A percentile compares a stretch with the other conserved stretches of the same genome.
These are phyloP conservation scores for Cheirogaleus medius DNA, from an alignment of 2,113 vertebrate species.

Conservation along the genomic window DNA sequence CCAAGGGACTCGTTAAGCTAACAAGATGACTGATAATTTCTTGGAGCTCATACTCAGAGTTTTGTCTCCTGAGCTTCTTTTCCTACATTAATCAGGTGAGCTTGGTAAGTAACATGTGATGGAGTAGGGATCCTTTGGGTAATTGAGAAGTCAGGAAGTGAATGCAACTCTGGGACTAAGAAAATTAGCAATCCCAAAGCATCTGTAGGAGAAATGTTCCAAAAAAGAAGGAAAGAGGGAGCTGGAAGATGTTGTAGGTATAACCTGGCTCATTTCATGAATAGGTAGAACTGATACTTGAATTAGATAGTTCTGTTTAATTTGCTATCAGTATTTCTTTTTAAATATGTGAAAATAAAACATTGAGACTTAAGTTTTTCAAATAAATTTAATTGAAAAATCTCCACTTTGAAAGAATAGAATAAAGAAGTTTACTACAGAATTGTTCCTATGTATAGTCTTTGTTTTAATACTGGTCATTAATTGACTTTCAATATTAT, in stretches of 20 bases:
- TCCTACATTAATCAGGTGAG: not conserved
- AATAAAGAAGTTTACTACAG: not conserved
- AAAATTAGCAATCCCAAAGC: not conserved
- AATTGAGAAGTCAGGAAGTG: too few relatives aligned
- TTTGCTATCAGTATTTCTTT: not conserved
- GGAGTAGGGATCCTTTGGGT: too few relatives aligned
- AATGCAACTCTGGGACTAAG: too few relatives aligned
- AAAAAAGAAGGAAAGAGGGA: not conserved
- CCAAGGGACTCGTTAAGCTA: conserved; percentile 22
- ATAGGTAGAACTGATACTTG: not conserved
- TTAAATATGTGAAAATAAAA: not conserved
- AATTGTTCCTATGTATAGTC: too few relatives aligned
- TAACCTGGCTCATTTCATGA: not conserved
- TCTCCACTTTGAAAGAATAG: not conserved
- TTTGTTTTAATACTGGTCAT: too few relatives aligned
- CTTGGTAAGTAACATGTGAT: not conserved
- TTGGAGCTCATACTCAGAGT: not conserved
- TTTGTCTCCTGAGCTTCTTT: not conserved
- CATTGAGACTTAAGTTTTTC: not conserved
- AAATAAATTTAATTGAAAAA: not conserved
- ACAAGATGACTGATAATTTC: not conserved
- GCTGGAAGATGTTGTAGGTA: not conserved
- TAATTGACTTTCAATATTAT: not conserved
- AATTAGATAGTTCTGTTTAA: not conserved
- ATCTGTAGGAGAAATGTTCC: not conserved